Conservation (phyloP, 1,140 invertebrate genomes). For the Aphelinus certus region DNA sequence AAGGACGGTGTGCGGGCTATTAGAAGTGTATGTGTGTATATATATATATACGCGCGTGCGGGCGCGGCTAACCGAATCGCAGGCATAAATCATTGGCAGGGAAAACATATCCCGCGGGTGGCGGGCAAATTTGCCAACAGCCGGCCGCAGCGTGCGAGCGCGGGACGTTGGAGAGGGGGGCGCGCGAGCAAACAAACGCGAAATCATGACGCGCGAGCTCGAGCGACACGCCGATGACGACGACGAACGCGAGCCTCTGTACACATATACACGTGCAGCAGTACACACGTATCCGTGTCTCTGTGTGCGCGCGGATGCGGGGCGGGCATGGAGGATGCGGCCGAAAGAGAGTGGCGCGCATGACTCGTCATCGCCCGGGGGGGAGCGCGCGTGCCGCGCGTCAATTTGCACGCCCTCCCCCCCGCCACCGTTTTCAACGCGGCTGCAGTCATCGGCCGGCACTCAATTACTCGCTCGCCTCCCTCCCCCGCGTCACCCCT, state of each 20-base stretch:
- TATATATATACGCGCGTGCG: too few relatives aligned
- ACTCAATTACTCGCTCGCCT: slow-evolving; percentile 65
- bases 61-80: too few relatives aligned
- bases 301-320: slow-evolving; percentile 30
- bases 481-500: too few relatives aligned
- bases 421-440: neutral
- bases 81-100: slow-evolving; percentile 66
- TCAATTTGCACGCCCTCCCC: slow-evolving; percentile 24
- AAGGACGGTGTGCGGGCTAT: too few relatives aligned
- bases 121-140: slow-evolving; percentile 66
- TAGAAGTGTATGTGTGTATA: too few relatives aligned
- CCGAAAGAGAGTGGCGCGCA: slow-evolving; percentile 36
- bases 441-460: slow-evolving; percentile 60
- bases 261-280: slow-evolving; percentile 36
- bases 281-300: slow-evolving; percentile 12
- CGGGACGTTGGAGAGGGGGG: neutral
- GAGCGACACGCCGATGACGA: slow-evolving; percentile 45
- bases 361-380: slow-evolving; percentile 48
- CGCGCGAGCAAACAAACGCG: slow-evolving; percentile 62
- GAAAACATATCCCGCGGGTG: slow-evolving; percentile 64
- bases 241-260: slow-evolving; percentile 48
- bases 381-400: slow-evolving; percentile 57
- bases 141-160: slow-evolving; percentile 54
- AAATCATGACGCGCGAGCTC: slow-evolving; percentile 59
- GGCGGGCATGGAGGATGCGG: slow-evolving; percentile 14